Evolutionary conservation across 1,140 invertebrate species (phyloP).

Genomic region (Thrips palmi): DNA sequence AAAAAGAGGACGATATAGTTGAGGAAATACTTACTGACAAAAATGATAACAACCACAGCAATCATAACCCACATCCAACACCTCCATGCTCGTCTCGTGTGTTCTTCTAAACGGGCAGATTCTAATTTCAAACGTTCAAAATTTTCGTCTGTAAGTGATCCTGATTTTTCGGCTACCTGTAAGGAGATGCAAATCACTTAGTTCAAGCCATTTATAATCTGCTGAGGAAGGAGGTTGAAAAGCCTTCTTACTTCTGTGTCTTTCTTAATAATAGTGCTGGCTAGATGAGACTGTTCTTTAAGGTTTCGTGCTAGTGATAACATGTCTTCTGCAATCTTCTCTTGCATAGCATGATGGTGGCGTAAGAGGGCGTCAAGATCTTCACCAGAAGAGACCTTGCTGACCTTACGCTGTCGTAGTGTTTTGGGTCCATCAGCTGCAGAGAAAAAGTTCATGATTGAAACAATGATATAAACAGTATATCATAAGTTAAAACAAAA

Average conservation of each 20-base stretch:
- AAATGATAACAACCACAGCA: constrained; percentile 60
- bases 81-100: constrained; percentile 71
- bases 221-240: constrained; percentile 1
- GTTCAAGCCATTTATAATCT: not conserved
- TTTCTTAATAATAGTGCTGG: constrained; percentile 67
- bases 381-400: constrained; percentile 28
- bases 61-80: constrained; percentile 90
- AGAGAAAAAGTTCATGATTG: too few relatives aligned
- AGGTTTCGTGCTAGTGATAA: constrained; percentile 65
- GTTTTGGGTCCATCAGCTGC: too few relatives aligned
- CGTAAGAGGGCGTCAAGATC: constrained; percentile 66
- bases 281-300: constrained; percentile 73
- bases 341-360: constrained; percentile 72
- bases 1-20: constrained; percentile 11
- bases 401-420: constrained; percentile 12
- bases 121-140: constrained; percentile 55
- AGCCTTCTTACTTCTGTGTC: constrained; percentile 50
- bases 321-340: constrained; percentile 87
- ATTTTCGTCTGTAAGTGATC: constrained; percentile 61
- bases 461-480: too few relatives aligned
- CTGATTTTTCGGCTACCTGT: constrained; percentile 51
- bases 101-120: constrained; percentile 61
- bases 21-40: constrained; percentile 51
- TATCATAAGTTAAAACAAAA: too few relatives aligned
- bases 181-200: constrained; percentile 18